phyloP scores from a whole-genome alignment of 1,140 invertebrate genomes.

The Temnothorax curvispinosus region DNA sequence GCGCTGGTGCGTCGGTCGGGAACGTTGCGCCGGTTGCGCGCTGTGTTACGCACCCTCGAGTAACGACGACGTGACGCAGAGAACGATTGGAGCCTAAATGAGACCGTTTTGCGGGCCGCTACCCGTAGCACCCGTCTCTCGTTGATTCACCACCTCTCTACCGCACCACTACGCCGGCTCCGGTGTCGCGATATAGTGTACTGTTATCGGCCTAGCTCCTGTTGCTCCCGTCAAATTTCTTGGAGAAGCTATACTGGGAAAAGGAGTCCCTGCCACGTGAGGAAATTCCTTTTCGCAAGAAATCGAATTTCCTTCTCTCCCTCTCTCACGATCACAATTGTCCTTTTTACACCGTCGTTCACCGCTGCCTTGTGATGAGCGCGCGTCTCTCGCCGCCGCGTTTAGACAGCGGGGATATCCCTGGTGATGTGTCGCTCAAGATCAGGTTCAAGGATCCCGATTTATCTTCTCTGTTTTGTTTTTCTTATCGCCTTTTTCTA shows the following conservation, averaged over 20 bases:
- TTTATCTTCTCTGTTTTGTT: background rate
- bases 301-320: background rate
- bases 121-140: background rate
- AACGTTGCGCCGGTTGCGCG: background rate
- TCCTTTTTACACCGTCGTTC: background rate
- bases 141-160: constrained; percentile 11
- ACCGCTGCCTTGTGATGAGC: background rate
- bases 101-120: constrained; percentile 9
- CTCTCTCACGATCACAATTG: background rate
- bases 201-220: background rate
- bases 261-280: background rate
- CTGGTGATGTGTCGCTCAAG: background rate
- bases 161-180: constrained; percentile 25
- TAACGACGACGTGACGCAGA: constrained; percentile 1
- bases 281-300: background rate
- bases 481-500: background rate
- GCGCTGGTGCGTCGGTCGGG: background rate
- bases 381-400: no score
- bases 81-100: constrained; percentile 51
- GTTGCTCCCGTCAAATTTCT: background rate
- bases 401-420: background rate
- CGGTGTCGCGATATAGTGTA: background rate
- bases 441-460: constrained; percentile 7
- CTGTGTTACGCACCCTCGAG: constrained; percentile 50
- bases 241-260: background rate